phyloP scores from a whole-genome alignment of 2,888 invertebrate genomes.

The Adela reaumurella region DNA sequence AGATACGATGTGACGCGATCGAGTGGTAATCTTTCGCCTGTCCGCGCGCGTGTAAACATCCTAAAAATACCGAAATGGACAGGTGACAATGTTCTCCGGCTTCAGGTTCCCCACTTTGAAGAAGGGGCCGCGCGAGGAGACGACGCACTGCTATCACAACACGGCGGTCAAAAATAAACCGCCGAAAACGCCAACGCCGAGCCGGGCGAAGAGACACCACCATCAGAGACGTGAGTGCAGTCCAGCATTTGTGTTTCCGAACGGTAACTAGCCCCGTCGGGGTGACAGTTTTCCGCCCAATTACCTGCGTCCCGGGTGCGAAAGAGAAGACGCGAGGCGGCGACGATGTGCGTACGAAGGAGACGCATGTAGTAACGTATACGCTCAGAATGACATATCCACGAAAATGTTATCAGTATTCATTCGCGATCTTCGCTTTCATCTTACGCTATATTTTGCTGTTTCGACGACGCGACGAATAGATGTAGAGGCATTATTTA shows the following conservation, averaged over 20 bases:
- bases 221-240: slow-evolving; percentile 45
- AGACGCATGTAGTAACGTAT: no score
- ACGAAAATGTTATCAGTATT: no score
- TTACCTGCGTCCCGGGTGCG: no score
- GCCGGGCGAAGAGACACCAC: slow-evolving; percentile 47
- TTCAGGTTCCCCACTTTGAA: slow-evolving; percentile 53
- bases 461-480: no score
- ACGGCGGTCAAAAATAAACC: slow-evolving; percentile 50
- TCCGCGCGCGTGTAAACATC: neutral
- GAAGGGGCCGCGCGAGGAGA: slow-evolving; percentile 38
- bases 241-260: neutral
- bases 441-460: no score
- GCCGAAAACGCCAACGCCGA: slow-evolving; percentile 53
- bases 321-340: no score
- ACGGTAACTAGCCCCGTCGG: no score
- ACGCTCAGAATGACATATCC: no score
- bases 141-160: slow-evolving; percentile 36
- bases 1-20: neutral
- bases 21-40: neutral
- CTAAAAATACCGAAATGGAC: slow-evolving; percentile 2
- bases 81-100: slow-evolving; percentile 47
- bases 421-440: no score
- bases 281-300: no score
- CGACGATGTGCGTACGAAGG: no score
- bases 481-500: no score